Evolutionary conservation across 2,797 vertebrate species (phyloP).

Genomic region (Onychomys torridus): DNA sequence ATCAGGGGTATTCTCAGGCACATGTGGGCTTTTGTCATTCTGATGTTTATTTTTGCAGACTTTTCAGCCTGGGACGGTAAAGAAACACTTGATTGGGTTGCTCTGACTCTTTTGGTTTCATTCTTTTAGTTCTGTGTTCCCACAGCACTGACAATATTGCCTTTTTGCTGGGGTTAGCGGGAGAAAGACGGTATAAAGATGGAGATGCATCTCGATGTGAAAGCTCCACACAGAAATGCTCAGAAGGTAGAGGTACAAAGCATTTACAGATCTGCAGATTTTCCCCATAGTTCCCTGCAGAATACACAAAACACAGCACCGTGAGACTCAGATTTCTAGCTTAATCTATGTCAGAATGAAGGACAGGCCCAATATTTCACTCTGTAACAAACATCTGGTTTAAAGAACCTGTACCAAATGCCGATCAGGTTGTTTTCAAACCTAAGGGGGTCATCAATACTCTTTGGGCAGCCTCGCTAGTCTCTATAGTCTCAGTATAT

Average conservation of each 20-base stretch:
- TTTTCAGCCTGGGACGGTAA: neutral
- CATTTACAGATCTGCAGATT: neutral
- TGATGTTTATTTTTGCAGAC: neutral
- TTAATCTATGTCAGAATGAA: constrained; percentile 17
- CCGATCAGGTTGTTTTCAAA: constrained; percentile 25
- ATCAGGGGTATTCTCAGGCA: neutral
- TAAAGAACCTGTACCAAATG: constrained; percentile 28
- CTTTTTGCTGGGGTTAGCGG: neutral
- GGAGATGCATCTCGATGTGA: neutral
- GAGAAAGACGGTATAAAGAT: neutral
- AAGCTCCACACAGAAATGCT: neutral
- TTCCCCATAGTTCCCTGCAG: neutral
- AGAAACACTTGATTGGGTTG: neutral
- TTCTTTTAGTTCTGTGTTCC: neutral
- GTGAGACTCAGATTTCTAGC: neutral
- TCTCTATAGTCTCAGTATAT: neutral
- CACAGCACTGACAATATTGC: neutral
- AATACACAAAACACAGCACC: neutral
- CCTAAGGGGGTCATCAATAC: neutral
- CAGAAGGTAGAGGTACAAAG: neutral
- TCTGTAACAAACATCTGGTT: neutral
- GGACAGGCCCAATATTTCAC: neutral
- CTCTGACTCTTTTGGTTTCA: neutral
- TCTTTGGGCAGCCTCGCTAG: neutral
- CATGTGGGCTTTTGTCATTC: neutral